Evolutionary conservation across 2,797 vertebrate species (phyloP).

Genomic region (Danio tinwini): DNA sequence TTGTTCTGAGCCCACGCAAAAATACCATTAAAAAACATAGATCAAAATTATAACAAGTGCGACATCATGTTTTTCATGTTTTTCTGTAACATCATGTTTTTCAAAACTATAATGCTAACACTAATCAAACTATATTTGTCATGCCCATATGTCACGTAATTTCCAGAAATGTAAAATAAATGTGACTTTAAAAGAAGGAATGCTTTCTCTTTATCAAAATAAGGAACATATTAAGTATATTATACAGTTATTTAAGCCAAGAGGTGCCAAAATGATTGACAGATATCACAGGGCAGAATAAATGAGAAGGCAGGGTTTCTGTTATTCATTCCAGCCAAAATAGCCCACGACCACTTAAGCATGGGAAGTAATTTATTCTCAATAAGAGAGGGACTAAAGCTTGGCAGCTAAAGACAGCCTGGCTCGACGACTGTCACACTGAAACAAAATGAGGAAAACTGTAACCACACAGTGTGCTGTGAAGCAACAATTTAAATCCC

Average conservation of each 20-base stretch:
- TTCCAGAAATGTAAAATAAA: neutral
- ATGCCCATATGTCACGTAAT: neutral
- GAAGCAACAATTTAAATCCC: neutral
- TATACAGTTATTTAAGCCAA: neutral
- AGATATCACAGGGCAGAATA: slow-evolving; percentile 8
- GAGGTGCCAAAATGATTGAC: neutral
- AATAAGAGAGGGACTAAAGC: slow-evolving; percentile 9
- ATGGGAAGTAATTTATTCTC: slow-evolving; percentile 24
- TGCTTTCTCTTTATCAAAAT: neutral
- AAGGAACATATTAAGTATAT: neutral
- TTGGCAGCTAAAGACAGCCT: slow-evolving; percentile 26
- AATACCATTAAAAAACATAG: neutral
- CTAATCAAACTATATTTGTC: neutral
- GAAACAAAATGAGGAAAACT: slow-evolving; percentile 12
- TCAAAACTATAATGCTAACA: too few relatives aligned
- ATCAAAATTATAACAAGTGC: neutral
- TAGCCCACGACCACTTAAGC: slow-evolving; percentile 20
- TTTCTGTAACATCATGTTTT: neutral
- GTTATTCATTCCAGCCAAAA: slow-evolving; percentile 21
- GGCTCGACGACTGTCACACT: slow-evolving; percentile 7
- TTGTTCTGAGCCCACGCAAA: neutral
- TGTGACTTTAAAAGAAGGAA: neutral
- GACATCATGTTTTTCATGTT: neutral
- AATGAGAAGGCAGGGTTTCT: slow-evolving; percentile 10
- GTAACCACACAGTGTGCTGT: neutral